These are phyloP conservation scores for Onthophagus sagittarius DNA, from an alignment of 2,888 invertebrate species.

Conservation along the genomic window DNA sequence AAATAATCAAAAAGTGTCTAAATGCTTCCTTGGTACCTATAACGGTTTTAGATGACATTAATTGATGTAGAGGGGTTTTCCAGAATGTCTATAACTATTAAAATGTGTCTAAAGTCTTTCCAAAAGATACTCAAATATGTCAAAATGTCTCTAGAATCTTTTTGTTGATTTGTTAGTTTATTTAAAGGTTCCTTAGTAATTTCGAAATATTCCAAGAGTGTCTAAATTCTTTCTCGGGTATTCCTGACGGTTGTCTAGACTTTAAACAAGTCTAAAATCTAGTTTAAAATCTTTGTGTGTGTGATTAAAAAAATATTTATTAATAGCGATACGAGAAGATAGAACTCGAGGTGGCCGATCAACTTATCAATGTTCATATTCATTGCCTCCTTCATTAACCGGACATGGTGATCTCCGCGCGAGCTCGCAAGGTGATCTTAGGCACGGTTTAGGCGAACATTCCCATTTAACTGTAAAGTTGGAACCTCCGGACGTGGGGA, in stretches of 20 bases:
- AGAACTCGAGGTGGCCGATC: constrained; percentile 92
- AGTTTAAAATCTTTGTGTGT: too few species aligned
- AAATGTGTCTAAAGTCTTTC: too few species aligned
- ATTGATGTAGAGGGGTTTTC: too few species aligned
- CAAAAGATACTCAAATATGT: not conserved
- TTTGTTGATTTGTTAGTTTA: not conserved
- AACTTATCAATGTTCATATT: constrained; percentile 93
- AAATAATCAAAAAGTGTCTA: not conserved
- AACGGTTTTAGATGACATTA: too few species aligned
- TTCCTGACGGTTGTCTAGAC: too few species aligned
- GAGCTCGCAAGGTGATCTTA: constrained; percentile 41
- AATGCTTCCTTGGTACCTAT: too few species aligned
- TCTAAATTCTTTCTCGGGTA: too few species aligned
- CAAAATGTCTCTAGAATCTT: not conserved
- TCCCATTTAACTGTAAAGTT: constrained; percentile 50
- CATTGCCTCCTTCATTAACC: constrained; percentile 66
- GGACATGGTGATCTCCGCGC: constrained; percentile 50
- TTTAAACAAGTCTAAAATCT: too few species aligned
- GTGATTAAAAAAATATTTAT: too few species aligned
- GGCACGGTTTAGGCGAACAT: constrained; percentile 44
- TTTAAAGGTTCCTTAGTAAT: not conserved
- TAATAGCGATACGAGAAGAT: constrained; percentile 86
- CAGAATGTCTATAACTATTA: too few species aligned
- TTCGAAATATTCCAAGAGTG: not conserved
- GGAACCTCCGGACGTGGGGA: constrained; percentile 49